These are phyloP conservation scores for Plebejus argus DNA, from an alignment of 2,888 invertebrate species.

Conservation along the genomic window DNA sequence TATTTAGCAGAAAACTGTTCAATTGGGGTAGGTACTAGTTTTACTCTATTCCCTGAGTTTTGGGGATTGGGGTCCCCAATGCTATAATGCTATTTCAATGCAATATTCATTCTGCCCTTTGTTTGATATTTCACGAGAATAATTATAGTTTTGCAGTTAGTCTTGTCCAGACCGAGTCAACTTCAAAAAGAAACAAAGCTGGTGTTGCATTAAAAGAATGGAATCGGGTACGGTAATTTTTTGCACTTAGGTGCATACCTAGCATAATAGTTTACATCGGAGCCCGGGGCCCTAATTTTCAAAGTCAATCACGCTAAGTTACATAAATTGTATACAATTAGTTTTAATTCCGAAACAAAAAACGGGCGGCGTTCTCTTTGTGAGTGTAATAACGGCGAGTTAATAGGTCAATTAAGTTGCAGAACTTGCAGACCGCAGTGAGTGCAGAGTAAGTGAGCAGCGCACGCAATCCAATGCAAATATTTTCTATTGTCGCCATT, in stretches of 20 bases:
- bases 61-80: no score
- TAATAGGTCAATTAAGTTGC: slow-evolving; percentile 30
- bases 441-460: background rate
- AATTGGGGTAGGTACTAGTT: no score
- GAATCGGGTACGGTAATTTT: background rate
- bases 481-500: slow-evolving; percentile 18
- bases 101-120: background rate
- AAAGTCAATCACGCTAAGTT: slow-evolving; percentile 8
- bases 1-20: background rate
- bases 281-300: slow-evolving; percentile 4
- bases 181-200: background rate
- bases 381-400: slow-evolving; percentile 17
- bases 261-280: background rate
- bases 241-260: background rate
- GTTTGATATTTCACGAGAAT: background rate
- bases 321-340: slow-evolving; percentile 19
- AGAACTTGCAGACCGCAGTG: background rate
- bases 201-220: background rate
- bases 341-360: slow-evolving; percentile 1
- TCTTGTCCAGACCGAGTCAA: no score
- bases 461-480: slow-evolving; percentile 14
- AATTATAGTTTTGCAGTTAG: no score
- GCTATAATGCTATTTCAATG: background rate
- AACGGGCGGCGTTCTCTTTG: slow-evolving; percentile 9
- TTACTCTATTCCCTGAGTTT: no score